Conservation (phyloP, 2,113 vertebrate species). For the Narcine bancroftii region DNA sequence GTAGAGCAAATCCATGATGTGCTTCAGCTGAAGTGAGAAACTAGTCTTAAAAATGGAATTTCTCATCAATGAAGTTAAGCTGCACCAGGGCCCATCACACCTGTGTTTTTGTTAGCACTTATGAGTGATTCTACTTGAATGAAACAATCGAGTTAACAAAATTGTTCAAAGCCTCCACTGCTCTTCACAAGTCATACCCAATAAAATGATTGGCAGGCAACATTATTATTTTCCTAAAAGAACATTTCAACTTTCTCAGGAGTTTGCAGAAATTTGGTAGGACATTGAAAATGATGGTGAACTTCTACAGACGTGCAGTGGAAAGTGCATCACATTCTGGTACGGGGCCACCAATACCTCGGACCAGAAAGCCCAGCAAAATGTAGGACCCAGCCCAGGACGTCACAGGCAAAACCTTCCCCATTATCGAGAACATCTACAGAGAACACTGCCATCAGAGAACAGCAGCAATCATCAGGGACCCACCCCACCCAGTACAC, state of each 20-base stretch:
- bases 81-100: slow-evolving; percentile 60
- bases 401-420: no score
- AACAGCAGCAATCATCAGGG: no score
- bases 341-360: no score
- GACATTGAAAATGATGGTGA: no score
- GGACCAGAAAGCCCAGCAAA: no score
- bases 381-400: no score
- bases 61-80: slow-evolving; percentile 59
- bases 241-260: not conserved
- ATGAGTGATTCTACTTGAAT: slow-evolving; percentile 52
- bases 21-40: slow-evolving; percentile 57
- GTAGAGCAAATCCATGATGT: slow-evolving; percentile 50
- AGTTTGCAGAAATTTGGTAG: no score
- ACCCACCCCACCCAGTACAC: no score
- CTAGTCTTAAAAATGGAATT: slow-evolving; percentile 61
- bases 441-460: no score
- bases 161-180: not conserved
- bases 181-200: not conserved
- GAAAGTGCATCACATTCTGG: no score
- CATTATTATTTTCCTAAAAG: not conserved
- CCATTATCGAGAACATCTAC: no score
- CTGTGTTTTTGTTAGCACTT: slow-evolving; percentile 62
- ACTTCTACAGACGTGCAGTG: no score
- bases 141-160: slow-evolving; percentile 47
- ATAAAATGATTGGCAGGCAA: not conserved